Percentiles rank a stretch among this genome's conserved stretches.
phyloP scores from a whole-genome alignment of 2,113 vertebrate species.

The Tor tambroides region DNA sequence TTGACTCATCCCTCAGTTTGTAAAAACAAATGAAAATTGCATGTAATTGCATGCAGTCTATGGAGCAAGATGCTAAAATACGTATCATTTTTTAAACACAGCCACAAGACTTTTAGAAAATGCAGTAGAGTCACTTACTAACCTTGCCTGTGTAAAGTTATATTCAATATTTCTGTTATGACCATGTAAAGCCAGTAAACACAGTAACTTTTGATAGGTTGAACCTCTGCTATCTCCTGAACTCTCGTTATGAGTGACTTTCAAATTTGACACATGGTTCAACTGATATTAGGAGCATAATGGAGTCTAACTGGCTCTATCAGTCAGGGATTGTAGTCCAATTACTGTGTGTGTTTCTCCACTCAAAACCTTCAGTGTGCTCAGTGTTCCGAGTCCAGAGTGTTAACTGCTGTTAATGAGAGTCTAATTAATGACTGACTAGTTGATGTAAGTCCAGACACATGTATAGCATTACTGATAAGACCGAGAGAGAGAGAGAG shows the following conservation, averaged over 20 bases:
- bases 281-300: neutral
- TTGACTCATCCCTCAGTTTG: neutral
- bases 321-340: neutral
- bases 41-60: neutral
- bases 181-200: neutral
- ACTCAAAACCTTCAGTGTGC: slow-evolving; percentile 51
- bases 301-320: neutral
- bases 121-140: neutral
- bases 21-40: neutral
- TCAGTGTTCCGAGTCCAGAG: slow-evolving; percentile 62
- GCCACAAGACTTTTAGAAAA: neutral
- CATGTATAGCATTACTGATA: slow-evolving; percentile 46
- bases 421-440: slow-evolving; percentile 66
- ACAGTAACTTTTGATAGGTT: neutral
- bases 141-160: neutral
- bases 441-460: slow-evolving; percentile 67
- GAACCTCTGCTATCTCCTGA: neutral
- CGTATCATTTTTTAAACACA: neutral
- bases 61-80: neutral
- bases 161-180: neutral
- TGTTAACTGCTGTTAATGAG: slow-evolving; percentile 68
- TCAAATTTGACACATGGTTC: neutral
- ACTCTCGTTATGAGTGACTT: neutral
- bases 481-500: slow-evolving; percentile 36
- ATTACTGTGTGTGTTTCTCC: slow-evolving; percentile 30